Evolutionary conservation across 2,888 invertebrate species (phyloP).

Genomic region (Hydroisotoma schaefferi): DNA sequence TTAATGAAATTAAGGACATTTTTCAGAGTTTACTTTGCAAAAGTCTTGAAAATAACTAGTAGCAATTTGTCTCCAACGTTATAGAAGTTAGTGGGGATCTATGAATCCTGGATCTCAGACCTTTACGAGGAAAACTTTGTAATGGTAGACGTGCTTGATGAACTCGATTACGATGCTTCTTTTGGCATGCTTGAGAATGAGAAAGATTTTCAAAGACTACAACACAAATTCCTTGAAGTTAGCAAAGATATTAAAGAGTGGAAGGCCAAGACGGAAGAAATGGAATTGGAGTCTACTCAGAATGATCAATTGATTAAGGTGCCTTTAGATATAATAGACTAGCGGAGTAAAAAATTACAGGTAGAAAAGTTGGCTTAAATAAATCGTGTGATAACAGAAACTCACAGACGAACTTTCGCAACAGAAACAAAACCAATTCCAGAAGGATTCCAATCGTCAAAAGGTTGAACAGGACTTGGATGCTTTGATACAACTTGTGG

Average conservation of each 20-base stretch:
- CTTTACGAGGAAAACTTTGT: constrained; percentile 6
- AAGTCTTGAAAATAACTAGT: no score
- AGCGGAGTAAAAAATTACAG: no score
- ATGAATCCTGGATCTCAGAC: not conserved
- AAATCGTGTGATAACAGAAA: constrained; percentile 2
- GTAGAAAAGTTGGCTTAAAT: no score
- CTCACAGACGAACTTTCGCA: not conserved
- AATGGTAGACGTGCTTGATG: not conserved
- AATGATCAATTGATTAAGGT: not conserved
- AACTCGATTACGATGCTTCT: not conserved
- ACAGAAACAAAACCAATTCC: not conserved
- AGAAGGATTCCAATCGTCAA: not conserved
- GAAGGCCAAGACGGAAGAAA: not conserved
- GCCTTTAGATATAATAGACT: no score
- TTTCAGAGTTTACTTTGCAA: no score
- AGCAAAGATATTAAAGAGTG: not conserved
- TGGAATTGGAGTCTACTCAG: not conserved
- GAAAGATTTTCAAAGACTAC: not conserved
- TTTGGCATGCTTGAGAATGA: not conserved
- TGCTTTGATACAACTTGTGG: not conserved
- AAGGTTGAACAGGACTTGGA: not conserved
- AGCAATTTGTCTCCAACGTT: no score
- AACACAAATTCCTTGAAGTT: not conserved
- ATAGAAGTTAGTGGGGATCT: no score
- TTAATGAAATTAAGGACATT: no score